These are phyloP conservation scores for Brachyptera risi DNA, from an alignment of 2,888 invertebrate genomes.

Conservation along the genomic window DNA sequence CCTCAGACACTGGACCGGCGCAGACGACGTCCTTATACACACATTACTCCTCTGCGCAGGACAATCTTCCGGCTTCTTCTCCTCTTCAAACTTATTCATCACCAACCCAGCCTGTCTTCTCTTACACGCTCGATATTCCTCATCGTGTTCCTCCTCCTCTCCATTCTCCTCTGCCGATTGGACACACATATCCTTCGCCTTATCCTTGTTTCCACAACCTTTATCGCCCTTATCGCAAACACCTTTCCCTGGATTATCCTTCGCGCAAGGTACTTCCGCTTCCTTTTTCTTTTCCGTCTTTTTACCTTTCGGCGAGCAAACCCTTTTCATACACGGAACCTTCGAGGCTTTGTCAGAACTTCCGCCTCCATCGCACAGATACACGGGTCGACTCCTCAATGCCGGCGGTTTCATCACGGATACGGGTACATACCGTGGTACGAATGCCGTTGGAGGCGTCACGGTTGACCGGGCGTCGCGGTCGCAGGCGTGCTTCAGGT, in stretches of 20 bases:
- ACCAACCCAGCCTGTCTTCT: neutral
- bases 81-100: neutral
- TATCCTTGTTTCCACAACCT: neutral
- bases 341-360: neutral
- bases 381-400: neutral
- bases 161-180: neutral
- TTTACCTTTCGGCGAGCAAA: neutral
- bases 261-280: neutral
- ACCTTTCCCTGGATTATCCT: no score
- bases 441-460: no score
- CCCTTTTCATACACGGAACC: neutral
- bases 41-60: no score
- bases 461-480: conserved; percentile 21
- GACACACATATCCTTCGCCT: neutral
- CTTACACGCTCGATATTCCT: neutral
- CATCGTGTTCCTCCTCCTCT: neutral
- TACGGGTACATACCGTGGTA: no score
- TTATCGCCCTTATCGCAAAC: no score
- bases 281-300: neutral
- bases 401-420: neutral
- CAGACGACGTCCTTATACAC: conserved; percentile 23
- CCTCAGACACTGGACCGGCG: conserved; percentile 31
- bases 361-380: neutral
- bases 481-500: conserved; percentile 8
- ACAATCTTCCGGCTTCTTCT: neutral